Base-by-base conservation (phyloP, 2,888 invertebrate species). In the Campoplex nolae region DNA sequence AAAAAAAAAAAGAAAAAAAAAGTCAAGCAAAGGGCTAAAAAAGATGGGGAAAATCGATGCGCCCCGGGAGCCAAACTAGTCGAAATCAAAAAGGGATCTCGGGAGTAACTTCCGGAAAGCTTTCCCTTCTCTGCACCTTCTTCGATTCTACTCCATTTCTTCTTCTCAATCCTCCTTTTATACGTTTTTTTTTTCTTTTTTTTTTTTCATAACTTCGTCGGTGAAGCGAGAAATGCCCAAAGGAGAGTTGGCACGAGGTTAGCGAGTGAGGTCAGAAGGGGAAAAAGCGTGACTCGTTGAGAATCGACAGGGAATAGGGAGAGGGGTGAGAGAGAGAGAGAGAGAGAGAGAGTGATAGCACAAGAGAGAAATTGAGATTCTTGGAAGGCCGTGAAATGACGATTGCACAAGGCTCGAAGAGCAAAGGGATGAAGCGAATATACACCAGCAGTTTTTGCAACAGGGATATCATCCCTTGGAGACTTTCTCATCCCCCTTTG, bases 351-450 rank as follows among this genome's bases (percentile, higher is more conserved):
- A 13, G 51, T 35, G 51, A 18, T 23, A 23, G 51, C 58, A 62
- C 32, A 58, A 78, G 78, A 78, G 68, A 78, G 68, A 45, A 78
- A 68, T 82, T 68, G 83, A 74, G 85, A 83, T 70, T 85, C 70
- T 74, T 73, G 68, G 67, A 23, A 51, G 62, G 54, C 68, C 70
- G 3, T 65, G 78, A 83, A 83, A 86, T 83, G 70, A 86, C 85
- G 85, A 75, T 83, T 83, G 75, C 68, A 71, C 38, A 74, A 85
- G 77, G 67, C 18, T 38, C 7, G 62, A 48, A 32, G 28, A 73
- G 71, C 18, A 78, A 65, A 78, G 67, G 54, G 73, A 73, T 42
- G 56, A 28, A 54, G 71, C 45, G 77, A 48, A 58, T 51, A 28
- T 56, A 71, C 77, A 83, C 76, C 56, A n/a, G 23, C 42, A 38